Base-by-base conservation (phyloP, 2,113 vertebrate species). In the Urocolius indicus region DNA sequence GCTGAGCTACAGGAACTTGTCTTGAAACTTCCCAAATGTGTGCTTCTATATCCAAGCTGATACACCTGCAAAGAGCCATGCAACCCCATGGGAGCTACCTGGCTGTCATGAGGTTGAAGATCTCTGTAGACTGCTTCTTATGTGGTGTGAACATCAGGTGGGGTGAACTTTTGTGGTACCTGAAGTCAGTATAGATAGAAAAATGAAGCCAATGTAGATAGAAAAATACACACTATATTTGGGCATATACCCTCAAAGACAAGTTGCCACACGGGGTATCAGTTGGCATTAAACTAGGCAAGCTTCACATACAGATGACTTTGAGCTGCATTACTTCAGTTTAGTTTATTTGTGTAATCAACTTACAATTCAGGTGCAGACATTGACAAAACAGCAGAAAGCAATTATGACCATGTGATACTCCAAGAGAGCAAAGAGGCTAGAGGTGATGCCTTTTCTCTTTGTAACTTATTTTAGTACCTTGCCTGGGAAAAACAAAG, bases 381-480 rank as follows among this genome's bases (percentile, higher is more conserved):
- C n/a, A 43, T 20, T 77, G 32, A 62, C 65, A 81, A 30, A 86
- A 29, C 4, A 61, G 16, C 29, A 57, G 67, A 68, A 86, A 84
- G 32, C 20, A 2, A 3, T 0, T 27, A 43, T 7, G 24, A 45
- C 43, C 38, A 16, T 8, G 8, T 27, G 54, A 43, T 59, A 24
- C 41, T 54, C 22, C 15, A n/a, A 84, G 29, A 68, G 10, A 68
- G 45, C n/a, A 62, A 63, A 66, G 7, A 76, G 52, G 63, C 10
- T 3, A 6, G 29, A 21, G 4, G 13, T 78, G 29, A 8, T 63
- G 19, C 45, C 54, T 7, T 72, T 83, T 87, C 51, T 16, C 7
- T 36, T 67, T 67, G 15, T 41, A 58, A 29, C 7, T 34, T 54
- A 29, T 59, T 82, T 32, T n/a, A 13, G 21, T 23, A 30, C 30